Conservation (phyloP, 2,888 invertebrate genomes). For the Drosophila barbarae region DNA sequence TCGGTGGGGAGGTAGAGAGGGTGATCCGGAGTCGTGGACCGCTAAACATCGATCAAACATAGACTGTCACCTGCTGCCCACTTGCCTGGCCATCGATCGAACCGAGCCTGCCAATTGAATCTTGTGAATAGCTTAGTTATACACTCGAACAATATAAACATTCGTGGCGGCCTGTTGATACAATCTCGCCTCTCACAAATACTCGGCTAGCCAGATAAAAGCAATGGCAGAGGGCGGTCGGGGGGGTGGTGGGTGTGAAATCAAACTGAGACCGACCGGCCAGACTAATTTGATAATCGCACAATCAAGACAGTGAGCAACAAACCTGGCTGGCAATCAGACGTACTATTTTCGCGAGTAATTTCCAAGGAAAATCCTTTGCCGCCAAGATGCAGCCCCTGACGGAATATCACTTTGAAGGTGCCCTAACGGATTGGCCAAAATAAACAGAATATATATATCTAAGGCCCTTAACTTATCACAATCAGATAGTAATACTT, state of each 20-base stretch:
- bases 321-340: constrained; percentile 31
- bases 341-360: constrained; percentile 18
- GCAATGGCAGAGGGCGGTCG: constrained; percentile 29
- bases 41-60: constrained; percentile 51
- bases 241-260: constrained; percentile 21
- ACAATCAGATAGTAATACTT: constrained; percentile 14
- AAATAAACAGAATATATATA: not conserved
- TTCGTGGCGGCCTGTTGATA: constrained; percentile 39
- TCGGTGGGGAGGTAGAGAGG: not conserved
- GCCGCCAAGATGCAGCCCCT: constrained; percentile 55
- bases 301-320: constrained; percentile 54
- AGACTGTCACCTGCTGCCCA: constrained; percentile 51
- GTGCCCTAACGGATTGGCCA: constrained; percentile 46
- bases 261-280: constrained; percentile 4
- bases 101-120: constrained; percentile 40
- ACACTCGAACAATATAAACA: constrained; percentile 45
- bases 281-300: constrained; percentile 60
- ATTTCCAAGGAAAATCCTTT: not conserved
- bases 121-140: constrained; percentile 53
- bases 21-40: constrained; percentile 4
- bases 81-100: constrained; percentile 37
- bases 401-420: constrained; percentile 77
- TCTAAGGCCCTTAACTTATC: constrained; percentile 7
- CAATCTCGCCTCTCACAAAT: constrained; percentile 31
- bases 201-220: constrained; percentile 36